A percentile compares a stretch with the other conserved stretches of the same genome.
Conservation (phyloP, 2,888 invertebrate genomes). For the Glyphotaelius pellucidus region DNA sequence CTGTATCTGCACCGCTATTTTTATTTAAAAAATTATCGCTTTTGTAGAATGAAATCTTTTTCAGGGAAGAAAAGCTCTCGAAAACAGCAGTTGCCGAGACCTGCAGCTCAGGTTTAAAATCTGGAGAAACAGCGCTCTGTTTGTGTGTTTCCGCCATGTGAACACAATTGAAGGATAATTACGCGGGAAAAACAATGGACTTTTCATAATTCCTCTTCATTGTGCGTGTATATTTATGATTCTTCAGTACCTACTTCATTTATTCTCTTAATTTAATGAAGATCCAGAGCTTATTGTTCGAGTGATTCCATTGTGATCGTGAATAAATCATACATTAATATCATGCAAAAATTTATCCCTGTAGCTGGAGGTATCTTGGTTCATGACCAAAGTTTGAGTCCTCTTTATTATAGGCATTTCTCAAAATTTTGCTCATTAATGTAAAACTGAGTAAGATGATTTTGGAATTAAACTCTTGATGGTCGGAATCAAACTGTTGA, state of each 20-base stretch:
- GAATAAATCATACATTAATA: not conserved
- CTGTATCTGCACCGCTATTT: no score
- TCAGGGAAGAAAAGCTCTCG: not conserved
- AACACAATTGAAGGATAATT: constrained; percentile 47
- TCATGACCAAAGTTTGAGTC: not conserved
- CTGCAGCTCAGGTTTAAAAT: constrained; percentile 35
- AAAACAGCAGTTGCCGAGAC: not conserved
- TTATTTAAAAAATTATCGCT: no score
- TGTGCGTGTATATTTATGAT: not conserved
- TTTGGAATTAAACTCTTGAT: not conserved
- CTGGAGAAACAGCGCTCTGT: not conserved
- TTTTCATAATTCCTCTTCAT: constrained; percentile 34
- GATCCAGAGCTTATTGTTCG: not conserved
- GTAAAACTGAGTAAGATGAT: not conserved
- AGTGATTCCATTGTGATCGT: not conserved
- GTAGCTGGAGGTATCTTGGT: not conserved
- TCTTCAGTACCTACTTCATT: not conserved
- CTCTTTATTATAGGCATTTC: not conserved
- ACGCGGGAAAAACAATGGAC: constrained; percentile 34
- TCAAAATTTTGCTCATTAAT: not conserved
- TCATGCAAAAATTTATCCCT: not conserved
- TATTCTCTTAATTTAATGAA: constrained; percentile 4
- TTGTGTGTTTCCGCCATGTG: constrained; percentile 37
- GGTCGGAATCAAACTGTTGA: no score
- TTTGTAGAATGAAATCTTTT: no score